Base-by-base conservation (phyloP, 2,797 vertebrate species). In the Rhinophrynus dorsalis region DNA sequence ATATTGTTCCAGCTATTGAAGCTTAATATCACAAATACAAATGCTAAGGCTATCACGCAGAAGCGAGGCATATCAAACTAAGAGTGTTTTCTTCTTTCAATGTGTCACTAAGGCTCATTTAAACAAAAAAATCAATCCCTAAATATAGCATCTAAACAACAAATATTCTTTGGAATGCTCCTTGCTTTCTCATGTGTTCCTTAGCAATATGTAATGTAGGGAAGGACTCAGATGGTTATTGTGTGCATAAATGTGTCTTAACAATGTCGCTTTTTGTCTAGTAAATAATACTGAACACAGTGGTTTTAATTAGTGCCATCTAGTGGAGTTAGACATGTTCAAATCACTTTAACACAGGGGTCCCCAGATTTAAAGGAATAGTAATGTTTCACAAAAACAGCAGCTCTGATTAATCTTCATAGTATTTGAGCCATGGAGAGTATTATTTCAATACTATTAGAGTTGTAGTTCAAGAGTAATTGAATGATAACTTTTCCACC, bases 231-330 rank as follows among this genome's bases (percentile, higher is more conserved):
- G 67, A 69, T 69, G 67, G 67, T 54, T 37, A 44, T 52, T 51
- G 27, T 44, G 45, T 54, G 57, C 18, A 17, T 52, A n/a, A n/a
- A n/a, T n/a, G n/a, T n/a, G n/a, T n/a, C n/a, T n/a, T 61, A 61
- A 44, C 48, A 13, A 47, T 11, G 48, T 23, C 32, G 52, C 54
- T 44, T 62, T 35, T n/a, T 4, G 24, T 17, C 45, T 24, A 37
- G n/a, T 23, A 18, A n/a, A 37, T 5, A 59, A 29, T 32, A 71
- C 54, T 57, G 71, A 42, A 45, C 13, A 64, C 44, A 64, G 23
- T 57, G 47, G 79, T 79, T 79, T 67, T 79, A 76, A 58, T 72
- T n/a, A 76, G 51, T 78, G 67, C 54, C 77, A 80, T 40, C 77
- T 77, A 81, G 79, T 63, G 76, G 76, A 73, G 68, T 60, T 74